phyloP scores from a whole-genome alignment of 1,140 invertebrate species.

The Acromyrmex heyeri region DNA sequence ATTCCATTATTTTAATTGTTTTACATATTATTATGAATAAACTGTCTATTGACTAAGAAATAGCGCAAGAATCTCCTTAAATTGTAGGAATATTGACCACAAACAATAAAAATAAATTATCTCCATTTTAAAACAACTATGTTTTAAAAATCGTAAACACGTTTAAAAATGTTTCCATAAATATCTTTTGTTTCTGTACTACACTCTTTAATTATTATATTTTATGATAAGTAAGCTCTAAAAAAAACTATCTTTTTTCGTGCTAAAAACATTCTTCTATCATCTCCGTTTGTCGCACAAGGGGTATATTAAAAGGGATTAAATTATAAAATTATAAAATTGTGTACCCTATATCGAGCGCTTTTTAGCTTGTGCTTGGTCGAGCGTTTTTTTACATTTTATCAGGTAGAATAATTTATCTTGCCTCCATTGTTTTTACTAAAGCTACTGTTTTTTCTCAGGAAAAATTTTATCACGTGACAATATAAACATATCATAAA shows the following conservation, averaged over 20 bases:
- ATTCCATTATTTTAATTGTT: too few relatives aligned
- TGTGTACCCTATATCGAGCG: background rate
- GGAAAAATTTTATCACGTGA: slow-evolving; percentile 7
- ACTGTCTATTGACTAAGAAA: too few relatives aligned
- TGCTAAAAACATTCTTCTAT: background rate
- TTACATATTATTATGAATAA: too few relatives aligned
- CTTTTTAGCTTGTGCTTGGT: background rate
- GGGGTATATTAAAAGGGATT: background rate
- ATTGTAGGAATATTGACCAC: background rate
- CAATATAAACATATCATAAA: slow-evolving; percentile 2
- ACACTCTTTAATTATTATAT: background rate
- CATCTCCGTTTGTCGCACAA: background rate
- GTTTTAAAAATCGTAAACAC: background rate
- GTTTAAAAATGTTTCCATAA: background rate
- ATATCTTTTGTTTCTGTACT: background rate
- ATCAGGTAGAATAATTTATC: slow-evolving; percentile 41
- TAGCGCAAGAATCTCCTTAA: background rate
- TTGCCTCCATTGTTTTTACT: too few relatives aligned
- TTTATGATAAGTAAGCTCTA: background rate
- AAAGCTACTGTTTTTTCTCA: slow-evolving; percentile 26
- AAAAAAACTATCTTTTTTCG: background rate
- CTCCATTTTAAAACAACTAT: background rate
- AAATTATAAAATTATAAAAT: background rate
- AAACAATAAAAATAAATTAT: background rate
- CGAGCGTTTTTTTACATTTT: slow-evolving; percentile 19